Percentiles rank a stretch among this genome's conserved stretches.
These are phyloP conservation scores for Caenorhabditis tropicalis DNA, from an alignment of 1,140 invertebrate species.

Conservation along the genomic window DNA sequence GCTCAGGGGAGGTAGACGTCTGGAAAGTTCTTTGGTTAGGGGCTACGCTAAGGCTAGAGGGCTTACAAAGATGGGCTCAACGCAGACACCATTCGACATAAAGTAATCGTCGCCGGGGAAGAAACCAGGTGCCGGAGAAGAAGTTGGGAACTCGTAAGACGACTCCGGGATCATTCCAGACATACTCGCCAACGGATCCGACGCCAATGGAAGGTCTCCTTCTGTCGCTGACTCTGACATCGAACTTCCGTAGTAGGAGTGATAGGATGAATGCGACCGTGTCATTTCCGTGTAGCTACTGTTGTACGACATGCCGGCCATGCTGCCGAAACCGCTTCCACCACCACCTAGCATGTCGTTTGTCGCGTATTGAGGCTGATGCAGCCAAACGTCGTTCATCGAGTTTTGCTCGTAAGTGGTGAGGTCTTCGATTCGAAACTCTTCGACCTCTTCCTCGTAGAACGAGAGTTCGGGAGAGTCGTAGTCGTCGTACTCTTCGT, in stretches of 20 bases:
- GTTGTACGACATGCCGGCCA: not conserved
- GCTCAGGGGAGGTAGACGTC: not conserved
- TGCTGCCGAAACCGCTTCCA: not conserved
- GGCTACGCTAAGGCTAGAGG: not conserved
- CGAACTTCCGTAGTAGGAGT: not conserved
- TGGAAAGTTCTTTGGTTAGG: not conserved
- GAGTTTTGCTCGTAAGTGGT: not conserved
- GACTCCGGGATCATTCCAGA: not conserved
- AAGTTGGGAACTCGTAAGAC: no score
- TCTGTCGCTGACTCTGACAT: conserved; percentile 31
- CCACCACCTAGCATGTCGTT: not conserved
- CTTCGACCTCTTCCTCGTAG: not conserved
- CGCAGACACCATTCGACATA: not conserved
- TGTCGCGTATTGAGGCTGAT: not conserved
- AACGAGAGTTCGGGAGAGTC: not conserved
- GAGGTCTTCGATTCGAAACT: conserved; percentile 21
- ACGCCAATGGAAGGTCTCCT: not conserved
- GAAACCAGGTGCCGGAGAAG: not conserved
- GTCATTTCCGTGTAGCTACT: not conserved
- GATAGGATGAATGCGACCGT: not conserved
- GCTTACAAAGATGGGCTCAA: conserved; percentile 10
- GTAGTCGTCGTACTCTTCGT: conserved; percentile 22
- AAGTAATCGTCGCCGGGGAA: conserved; percentile 20
- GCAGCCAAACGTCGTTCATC: not conserved
- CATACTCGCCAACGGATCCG: not conserved